Conservation (phyloP, 2,113 vertebrate genomes). For the Brachyhypopomus gauderio region DNA sequence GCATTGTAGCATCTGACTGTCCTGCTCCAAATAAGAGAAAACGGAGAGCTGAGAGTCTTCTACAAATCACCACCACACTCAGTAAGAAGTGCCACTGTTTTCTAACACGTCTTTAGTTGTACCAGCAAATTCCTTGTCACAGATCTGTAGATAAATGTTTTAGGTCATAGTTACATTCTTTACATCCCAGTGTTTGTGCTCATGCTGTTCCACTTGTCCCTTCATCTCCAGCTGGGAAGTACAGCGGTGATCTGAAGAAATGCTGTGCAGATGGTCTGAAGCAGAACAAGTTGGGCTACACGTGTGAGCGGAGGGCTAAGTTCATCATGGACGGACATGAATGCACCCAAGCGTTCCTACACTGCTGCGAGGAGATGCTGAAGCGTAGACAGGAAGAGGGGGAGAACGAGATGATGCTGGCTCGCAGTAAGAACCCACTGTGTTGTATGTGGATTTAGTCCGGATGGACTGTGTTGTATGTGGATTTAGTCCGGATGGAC, state of each 20-base stretch:
- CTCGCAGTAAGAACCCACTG: slow-evolving; percentile 41
- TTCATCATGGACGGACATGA: slow-evolving; percentile 61
- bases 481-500: too few species aligned
- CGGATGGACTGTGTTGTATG: too few species aligned
- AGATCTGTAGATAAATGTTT: too few species aligned
- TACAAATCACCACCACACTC: slow-evolving; percentile 54
- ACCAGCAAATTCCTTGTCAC: too few species aligned
- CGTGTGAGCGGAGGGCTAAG: slow-evolving; percentile 62
- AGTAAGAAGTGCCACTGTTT: slow-evolving; percentile 35
- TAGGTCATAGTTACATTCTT: neutral
- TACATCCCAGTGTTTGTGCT: neutral
- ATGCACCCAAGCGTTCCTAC: slow-evolving; percentile 32
- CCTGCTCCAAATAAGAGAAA: slow-evolving; percentile 42
- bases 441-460: neutral
- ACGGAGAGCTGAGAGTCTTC: slow-evolving; percentile 54
- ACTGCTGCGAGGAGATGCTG: slow-evolving; percentile 58
- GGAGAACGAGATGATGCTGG: slow-evolving; percentile 12
- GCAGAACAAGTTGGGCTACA: slow-evolving; percentile 71
- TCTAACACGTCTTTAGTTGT: too few species aligned
- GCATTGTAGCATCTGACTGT: slow-evolving; percentile 54
- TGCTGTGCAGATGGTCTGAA: slow-evolving; percentile 80
- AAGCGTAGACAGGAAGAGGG: neutral
- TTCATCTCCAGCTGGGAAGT: slow-evolving; percentile 61
- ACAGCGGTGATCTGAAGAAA: slow-evolving; percentile 54
- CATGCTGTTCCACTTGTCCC: too few species aligned